Evolutionary conservation across 2,888 invertebrate species (phyloP).

Genomic region (Eupithecia subfuscata): DNA sequence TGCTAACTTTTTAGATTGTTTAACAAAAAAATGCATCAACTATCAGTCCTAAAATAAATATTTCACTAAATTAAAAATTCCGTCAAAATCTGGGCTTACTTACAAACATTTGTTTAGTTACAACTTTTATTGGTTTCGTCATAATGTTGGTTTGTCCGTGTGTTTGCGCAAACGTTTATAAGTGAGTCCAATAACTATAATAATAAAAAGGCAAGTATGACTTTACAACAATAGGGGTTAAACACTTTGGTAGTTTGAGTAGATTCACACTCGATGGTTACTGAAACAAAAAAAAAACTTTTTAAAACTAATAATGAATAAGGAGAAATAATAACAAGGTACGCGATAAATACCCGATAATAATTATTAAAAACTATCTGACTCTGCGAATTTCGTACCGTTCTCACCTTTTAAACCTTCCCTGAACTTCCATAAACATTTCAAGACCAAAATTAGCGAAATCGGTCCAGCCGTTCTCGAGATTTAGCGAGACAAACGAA

Average conservation of each 20-base stretch:
- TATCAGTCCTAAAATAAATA: slow-evolving; percentile 36
- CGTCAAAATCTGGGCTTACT: slow-evolving; percentile 11
- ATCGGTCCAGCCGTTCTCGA: too few relatives aligned
- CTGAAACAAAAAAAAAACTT: slow-evolving; percentile 56
- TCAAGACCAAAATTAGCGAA: too few relatives aligned
- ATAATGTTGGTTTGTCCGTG: background rate
- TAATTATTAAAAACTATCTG: too few relatives aligned
- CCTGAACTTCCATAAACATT: too few relatives aligned
- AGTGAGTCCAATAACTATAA: background rate
- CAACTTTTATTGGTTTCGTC: background rate
- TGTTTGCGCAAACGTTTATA: background rate
- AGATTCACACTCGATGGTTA: slow-evolving; percentile 56
- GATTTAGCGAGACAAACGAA: too few relatives aligned
- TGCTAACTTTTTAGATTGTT: slow-evolving; percentile 5
- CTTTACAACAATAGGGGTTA: slow-evolving; percentile 60
- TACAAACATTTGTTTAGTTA: slow-evolving; percentile 11
- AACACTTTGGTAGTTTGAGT: slow-evolving; percentile 70
- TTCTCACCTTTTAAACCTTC: too few relatives aligned
- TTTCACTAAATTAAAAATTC: slow-evolving; percentile 40
- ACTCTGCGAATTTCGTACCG: too few relatives aligned
- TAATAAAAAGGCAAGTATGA: slow-evolving; percentile 55
- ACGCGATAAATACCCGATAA: too few relatives aligned
- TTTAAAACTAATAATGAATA: background rate
- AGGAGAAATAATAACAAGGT: too few relatives aligned
- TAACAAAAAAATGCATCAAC: slow-evolving; percentile 47